These are phyloP conservation scores for Ceyx melanurus DNA, from an alignment of 2,113 vertebrate genomes.

Conservation along the genomic window DNA sequence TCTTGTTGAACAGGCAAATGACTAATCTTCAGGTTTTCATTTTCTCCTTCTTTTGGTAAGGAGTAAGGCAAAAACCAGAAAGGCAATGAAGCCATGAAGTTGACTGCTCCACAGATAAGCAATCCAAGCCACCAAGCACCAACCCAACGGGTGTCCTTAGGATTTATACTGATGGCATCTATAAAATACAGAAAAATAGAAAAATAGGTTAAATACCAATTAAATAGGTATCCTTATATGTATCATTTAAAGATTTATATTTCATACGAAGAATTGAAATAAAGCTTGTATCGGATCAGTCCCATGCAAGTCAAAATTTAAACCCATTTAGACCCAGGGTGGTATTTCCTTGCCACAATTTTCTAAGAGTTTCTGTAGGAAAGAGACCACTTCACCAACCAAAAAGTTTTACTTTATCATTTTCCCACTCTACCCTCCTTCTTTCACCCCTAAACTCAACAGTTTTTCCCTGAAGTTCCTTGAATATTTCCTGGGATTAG, in stretches of 20 bases:
- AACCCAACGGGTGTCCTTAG: slow-evolving; percentile 89
- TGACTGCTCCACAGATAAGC: slow-evolving; percentile 77
- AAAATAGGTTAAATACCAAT: neutral
- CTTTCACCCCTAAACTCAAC: neutral
- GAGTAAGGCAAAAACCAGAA: slow-evolving; percentile 89
- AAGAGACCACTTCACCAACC: neutral
- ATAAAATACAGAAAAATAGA: slow-evolving; percentile 4
- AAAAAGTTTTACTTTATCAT: neutral
- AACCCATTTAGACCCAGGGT: neutral
- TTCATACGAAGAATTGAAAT: neutral
- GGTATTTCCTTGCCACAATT: neutral
- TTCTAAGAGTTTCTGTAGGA: neutral
- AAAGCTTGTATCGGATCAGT: neutral
- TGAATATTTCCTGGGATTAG: neutral
- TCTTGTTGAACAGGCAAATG: slow-evolving; percentile 6
- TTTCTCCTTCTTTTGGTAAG: slow-evolving; percentile 60
- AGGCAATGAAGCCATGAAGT: slow-evolving; percentile 83
- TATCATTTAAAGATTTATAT: neutral
- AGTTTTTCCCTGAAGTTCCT: neutral
- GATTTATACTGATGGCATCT: slow-evolving; percentile 86
- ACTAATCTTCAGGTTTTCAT: neutral
- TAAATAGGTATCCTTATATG: neutral
- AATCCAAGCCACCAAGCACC: slow-evolving; percentile 95
- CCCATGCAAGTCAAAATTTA: neutral
- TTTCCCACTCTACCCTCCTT: neutral